Evolutionary conservation across 2,113 vertebrate species (phyloP), one percentile per base, ranked within the genome.

Genomic region (Peromyscus polionotus): DNA sequence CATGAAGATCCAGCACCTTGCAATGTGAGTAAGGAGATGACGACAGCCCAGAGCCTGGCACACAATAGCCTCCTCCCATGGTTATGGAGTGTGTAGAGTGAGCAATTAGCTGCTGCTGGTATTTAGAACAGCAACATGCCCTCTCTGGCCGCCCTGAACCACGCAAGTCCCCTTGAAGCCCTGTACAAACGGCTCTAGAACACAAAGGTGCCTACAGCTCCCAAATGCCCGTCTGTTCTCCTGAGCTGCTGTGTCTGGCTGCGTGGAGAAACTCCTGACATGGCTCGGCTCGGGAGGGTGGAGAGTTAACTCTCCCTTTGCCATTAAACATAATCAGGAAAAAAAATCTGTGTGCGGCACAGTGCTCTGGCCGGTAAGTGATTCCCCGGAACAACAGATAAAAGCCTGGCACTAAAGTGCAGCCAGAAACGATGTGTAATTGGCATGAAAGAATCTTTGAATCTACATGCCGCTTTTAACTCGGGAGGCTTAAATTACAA

Each of bases 361-460:
- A 67, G 4, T 85, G 95, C 96, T 98, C 63, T 75, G 95, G 97
- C 63, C 54, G 13, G 48, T 96, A 97, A 98, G 97, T 96, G 97
- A 97, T 98, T 98, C 97, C 92, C 88, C 95, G 90, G 97, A 97
- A 98, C 98, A 98, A 98, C 98, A 98, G 95, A 98, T 98, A 98
- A 98, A 98, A 98, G 98, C 97, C 94, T 97, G 93, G 98, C 88
- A 97, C 91, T 98, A 95, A 98, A 98, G 91, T 94, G 95, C 95
- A 97, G 96, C 96, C 96, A 96, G 98, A 98, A 98, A 98, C 90
- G 90, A 98, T 95, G 98, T 96, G 95, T 98, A 98, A 98, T 98
- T 98, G 97, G 51, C 85, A 93, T 95, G 98, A 98, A 98, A 97
- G 96, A 98, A 98, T 94, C 95, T 94, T 98, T 98, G 98, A 97